A percentile compares a stretch with the other conserved stretches of the same genome.
phyloP scores from a whole-genome alignment of 2,888 invertebrate species.

The Antitype chi region DNA sequence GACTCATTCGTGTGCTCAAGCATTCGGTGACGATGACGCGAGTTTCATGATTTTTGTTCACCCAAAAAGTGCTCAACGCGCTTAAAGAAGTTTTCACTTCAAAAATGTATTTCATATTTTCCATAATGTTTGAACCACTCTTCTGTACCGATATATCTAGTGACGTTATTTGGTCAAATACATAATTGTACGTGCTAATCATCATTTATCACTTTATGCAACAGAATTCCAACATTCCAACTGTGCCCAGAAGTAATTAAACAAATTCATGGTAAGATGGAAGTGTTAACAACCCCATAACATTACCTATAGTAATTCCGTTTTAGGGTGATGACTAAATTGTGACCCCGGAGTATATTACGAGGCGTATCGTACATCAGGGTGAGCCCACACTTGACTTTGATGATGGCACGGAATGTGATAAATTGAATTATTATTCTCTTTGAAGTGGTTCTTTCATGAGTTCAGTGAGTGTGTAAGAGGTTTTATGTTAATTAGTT shows the following conservation, averaged over 20 bases:
- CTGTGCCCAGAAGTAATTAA: slow-evolving; percentile 41
- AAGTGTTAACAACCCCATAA: slow-evolving; percentile 49
- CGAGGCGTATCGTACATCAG: slow-evolving; percentile 34
- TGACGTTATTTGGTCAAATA: too few relatives aligned
- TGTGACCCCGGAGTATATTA: slow-evolving; percentile 53
- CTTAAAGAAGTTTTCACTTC: too few relatives aligned
- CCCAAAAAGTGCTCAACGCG: too few relatives aligned
- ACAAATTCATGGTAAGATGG: slow-evolving; percentile 46
- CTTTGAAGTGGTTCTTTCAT: slow-evolving; percentile 56
- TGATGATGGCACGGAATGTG: slow-evolving; percentile 50
- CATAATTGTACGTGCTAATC: neutral
- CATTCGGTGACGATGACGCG: too few relatives aligned
- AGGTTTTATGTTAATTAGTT: slow-evolving; percentile 45
- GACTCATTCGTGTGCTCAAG: too few relatives aligned
- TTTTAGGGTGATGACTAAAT: slow-evolving; percentile 65
- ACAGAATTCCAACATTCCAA: neutral
- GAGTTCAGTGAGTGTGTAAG: slow-evolving; percentile 38
- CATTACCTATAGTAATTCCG: slow-evolving; percentile 57
- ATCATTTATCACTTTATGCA: neutral
- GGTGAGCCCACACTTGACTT: slow-evolving; percentile 53
- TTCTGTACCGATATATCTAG: too few relatives aligned
- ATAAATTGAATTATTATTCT: slow-evolving; percentile 65
- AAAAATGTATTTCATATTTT: too few relatives aligned
- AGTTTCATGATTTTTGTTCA: too few relatives aligned
- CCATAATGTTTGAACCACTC: too few relatives aligned